Evolutionary conservation across 53 echinoderm and acorn worm species (phyloP), one percentile per base, ranked within the genome.

Genomic region (Stichopus horrens): DNA sequence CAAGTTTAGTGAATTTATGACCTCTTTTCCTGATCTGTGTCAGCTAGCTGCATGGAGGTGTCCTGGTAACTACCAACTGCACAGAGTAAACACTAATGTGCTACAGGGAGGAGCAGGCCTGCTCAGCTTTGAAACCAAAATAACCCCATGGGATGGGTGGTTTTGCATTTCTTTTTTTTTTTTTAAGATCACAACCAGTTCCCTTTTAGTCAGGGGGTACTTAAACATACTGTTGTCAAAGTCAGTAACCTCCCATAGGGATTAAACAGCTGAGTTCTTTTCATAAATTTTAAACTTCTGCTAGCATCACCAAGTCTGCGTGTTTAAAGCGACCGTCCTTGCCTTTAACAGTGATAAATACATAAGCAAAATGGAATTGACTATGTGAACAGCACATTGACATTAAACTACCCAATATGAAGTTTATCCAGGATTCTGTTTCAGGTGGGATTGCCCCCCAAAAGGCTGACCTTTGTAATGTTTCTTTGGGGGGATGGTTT

Each of bases 171-270:
- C 37, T 37, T 37, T 37, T 37, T 37, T 37, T 0, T 16, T 78
- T 13, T 54, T n/a, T 9, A 7, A 54, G 78, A 78, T 53, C 78
- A 78, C 78, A 78, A 78, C 23, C 51, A 54, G 9, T 78, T 78
- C 13, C 18, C n/a, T 78, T 9, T 78, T 16, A 16, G 63, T 63
- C 63, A 63, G 10, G 11, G 4, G 63, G 63, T 10, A 0, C 37
- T 37, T 37, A 37, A 37, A 37, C 37, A 37, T 37, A 37, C 37
- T 37, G 16, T 13, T 8, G 63, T 63, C 63, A 63, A 63, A 63
- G 63, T 63, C 63, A 63, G 63, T 63, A 63, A 63, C 63, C 63
- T 63, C 63, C 16, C 63, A 10, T 16, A 63, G 11, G 16, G 63
- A 63, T 7, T 10, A 10, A 63, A 63, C 37, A 16, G 63, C 11